Evolutionary conservation across 1,140 invertebrate genomes (phyloP).

Genomic region (Panagrolaimus sp.): DNA sequence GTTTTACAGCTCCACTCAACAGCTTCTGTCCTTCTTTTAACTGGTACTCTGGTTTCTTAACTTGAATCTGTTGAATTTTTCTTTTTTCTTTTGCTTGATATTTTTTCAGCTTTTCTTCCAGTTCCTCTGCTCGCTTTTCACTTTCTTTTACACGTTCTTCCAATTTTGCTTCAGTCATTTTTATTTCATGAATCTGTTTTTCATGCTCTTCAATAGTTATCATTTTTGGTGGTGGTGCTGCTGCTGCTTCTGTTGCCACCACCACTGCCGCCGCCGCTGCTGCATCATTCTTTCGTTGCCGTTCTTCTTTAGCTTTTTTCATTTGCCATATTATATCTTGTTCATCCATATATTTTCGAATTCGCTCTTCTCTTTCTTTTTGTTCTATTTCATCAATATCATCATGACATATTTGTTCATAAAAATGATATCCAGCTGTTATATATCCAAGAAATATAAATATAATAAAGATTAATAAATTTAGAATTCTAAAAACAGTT

Average conservation of each 20-base stretch:
- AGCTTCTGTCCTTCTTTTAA: not conserved
- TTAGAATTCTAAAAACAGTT: conserved; percentile 4
- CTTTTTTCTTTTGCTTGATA: not conserved
- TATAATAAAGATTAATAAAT: not conserved
- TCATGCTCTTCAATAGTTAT: not conserved
- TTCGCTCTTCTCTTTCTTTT: not conserved
- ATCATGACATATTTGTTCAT: conserved; percentile 6
- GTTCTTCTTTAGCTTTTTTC: conserved; percentile 4
- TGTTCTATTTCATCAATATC: not conserved
- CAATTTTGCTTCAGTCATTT: not conserved
- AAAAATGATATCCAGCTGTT: conserved; percentile 9
- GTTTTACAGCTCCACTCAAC: not conserved
- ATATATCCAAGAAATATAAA: not conserved
- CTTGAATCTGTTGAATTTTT: not conserved
- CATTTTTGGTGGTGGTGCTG: not conserved
- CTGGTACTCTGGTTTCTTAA: not conserved
- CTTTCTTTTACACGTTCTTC: not conserved
- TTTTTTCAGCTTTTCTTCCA: not conserved
- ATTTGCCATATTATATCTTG: conserved; percentile 9
- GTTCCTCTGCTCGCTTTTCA: not conserved
- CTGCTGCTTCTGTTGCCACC: too few relatives aligned
- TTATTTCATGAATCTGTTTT: not conserved
- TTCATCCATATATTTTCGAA: not conserved
- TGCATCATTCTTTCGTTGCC: not conserved
- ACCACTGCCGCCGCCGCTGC: too few relatives aligned